A percentile compares a stretch with the other conserved stretches of the same genome.
Evolutionary conservation across 2,113 vertebrate genomes (phyloP).

Genomic region (Ranitomeya imitator): DNA sequence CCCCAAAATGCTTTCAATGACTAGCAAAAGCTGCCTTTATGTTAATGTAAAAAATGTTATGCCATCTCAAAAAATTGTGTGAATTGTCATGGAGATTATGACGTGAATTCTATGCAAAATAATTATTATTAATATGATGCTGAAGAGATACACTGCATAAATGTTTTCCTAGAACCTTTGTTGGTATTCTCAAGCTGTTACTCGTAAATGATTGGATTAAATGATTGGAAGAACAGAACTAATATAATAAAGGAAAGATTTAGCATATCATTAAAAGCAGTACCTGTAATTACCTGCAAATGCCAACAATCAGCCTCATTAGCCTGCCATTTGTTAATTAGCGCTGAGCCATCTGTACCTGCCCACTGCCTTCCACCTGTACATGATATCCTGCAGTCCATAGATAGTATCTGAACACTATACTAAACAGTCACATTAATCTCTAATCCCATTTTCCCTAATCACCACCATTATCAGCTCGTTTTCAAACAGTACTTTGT

Average conservation of each 20-base stretch:
- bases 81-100: background rate
- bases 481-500: constrained; percentile 51
- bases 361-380: constrained; percentile 53
- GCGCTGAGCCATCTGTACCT: constrained; percentile 46
- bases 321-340: constrained; percentile 52
- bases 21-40: too few species aligned
- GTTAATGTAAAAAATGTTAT: background rate
- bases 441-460: constrained; percentile 56
- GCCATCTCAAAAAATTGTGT: background rate
- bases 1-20: too few species aligned
- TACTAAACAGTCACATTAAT: constrained; percentile 44
- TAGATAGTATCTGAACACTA: constrained; percentile 19
- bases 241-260: constrained; percentile 1
- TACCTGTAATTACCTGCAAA: constrained; percentile 43
- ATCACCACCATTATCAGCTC: constrained; percentile 52
- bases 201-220: constrained; percentile 1
- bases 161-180: background rate
- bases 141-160: background rate
- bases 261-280: constrained; percentile 11
- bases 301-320: constrained; percentile 47
- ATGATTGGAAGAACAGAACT: background rate
- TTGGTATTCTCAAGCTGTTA: background rate
- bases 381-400: constrained; percentile 27
- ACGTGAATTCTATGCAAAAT: background rate
- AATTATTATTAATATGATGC: background rate